Conservation (phyloP, 1,140 invertebrate species). For the Drosophila teissieri region DNA sequence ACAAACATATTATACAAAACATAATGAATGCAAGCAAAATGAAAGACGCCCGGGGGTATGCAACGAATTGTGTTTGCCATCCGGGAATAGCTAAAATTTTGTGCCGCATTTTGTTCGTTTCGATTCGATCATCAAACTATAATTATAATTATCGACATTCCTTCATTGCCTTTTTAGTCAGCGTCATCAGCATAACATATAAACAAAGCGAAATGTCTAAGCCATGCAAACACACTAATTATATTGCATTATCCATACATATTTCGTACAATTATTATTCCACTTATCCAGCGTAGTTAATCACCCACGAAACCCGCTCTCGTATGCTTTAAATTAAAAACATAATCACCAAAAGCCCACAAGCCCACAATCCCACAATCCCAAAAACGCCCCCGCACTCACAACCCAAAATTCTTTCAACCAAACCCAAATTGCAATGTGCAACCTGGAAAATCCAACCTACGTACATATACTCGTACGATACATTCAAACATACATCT, state of each 20-base stretch:
- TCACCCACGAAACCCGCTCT: constrained; percentile 52
- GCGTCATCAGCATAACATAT: constrained; percentile 63
- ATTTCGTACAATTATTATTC: constrained; percentile 77
- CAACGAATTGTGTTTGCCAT: constrained; percentile 15
- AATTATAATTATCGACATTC: constrained; percentile 52
- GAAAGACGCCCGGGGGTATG: constrained; percentile 48
- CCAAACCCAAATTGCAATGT: constrained; percentile 44
- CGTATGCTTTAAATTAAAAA: constrained; percentile 68
- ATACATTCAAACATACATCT: constrained; percentile 55
- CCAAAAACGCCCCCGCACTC: neutral
- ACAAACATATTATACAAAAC: constrained; percentile 31
- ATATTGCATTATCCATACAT: constrained; percentile 76
- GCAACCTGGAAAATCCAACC: constrained; percentile 46
- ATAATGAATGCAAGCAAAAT: constrained; percentile 39
- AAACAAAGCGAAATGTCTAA: constrained; percentile 50
- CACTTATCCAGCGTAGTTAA: constrained; percentile 79
- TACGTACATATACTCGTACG: constrained; percentile 7
- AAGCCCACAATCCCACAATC: constrained; percentile 4
- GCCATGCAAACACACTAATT: constrained; percentile 63
- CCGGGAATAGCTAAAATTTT: constrained; percentile 36
- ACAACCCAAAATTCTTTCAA: constrained; percentile 38
- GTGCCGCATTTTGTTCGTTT: constrained; percentile 53
- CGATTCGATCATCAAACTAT: constrained; percentile 43
- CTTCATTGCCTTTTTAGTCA: constrained; percentile 77
- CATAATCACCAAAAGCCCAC: constrained; percentile 58